Conservation (phyloP, 2,888 invertebrate species). For the Andrena bucephala region DNA sequence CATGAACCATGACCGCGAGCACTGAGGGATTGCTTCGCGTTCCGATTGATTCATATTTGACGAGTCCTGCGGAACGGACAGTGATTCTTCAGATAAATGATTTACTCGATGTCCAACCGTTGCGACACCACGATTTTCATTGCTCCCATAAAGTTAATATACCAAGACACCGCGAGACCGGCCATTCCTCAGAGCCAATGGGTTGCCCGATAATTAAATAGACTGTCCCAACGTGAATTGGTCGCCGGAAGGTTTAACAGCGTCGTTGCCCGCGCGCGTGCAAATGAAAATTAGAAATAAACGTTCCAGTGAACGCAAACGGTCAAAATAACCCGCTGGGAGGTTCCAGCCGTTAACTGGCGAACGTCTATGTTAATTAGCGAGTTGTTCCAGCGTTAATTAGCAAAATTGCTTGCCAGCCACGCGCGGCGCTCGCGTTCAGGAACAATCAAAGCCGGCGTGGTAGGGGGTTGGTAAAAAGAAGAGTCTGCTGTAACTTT, state of each 20-base stretch:
- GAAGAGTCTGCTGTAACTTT: slow-evolving; percentile 40
- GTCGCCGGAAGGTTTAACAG: not conserved
- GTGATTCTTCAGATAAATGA: not conserved
- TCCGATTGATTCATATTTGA: not conserved
- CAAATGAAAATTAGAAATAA: slow-evolving; percentile 3
- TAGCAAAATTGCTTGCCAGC: slow-evolving; percentile 45
- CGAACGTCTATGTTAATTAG: slow-evolving; percentile 45
- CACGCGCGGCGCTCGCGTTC: slow-evolving; percentile 9
- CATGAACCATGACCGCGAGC: slow-evolving; percentile 1
- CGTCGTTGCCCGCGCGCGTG: not conserved
- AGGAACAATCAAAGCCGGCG: slow-evolving; percentile 31
- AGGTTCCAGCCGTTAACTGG: slow-evolving; percentile 40
- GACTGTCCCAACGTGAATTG: not conserved
- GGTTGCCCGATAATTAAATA: not conserved
- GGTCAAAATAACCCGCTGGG: slow-evolving; percentile 3
- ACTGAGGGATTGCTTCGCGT: not conserved
- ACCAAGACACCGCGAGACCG: not conserved
- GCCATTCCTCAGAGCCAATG: not conserved
- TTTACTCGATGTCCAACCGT: not conserved
- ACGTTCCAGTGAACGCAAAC: not conserved
- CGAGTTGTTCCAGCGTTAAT: slow-evolving; percentile 49
- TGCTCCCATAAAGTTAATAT: not conserved
- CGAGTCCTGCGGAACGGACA: not conserved
- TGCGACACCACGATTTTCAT: not conserved
- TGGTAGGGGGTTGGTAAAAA: not conserved